phyloP scores from a whole-genome alignment of 2,797 vertebrate genomes.

The Galaxias olidus region DNA sequence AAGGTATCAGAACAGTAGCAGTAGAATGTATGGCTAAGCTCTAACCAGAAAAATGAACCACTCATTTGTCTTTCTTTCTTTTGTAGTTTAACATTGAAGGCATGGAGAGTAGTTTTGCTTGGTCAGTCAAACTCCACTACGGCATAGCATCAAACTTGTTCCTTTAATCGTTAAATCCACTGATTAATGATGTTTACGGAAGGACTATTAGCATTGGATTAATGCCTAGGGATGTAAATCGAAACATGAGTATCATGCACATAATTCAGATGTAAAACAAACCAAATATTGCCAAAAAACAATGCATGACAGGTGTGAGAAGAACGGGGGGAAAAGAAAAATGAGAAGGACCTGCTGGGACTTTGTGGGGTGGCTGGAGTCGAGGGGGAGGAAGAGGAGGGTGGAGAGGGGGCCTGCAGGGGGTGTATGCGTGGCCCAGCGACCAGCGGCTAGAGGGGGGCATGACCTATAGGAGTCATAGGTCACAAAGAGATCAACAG shows the following conservation, averaged over 20 bases:
- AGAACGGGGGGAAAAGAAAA: conserved; percentile 59
- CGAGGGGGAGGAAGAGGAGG: conserved; percentile 75
- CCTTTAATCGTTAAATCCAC: no score
- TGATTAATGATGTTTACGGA: no score
- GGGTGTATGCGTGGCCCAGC: conserved; percentile 80
- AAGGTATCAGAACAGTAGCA: no score
- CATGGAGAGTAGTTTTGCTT: no score
- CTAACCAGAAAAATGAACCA: no score
- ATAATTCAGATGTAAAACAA: conserved; percentile 27
- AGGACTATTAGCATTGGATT: no score
- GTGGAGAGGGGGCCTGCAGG: conserved; percentile 80
- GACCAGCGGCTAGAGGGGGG: conserved; percentile 78
- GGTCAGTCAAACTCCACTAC: no score
- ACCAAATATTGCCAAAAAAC: conserved; percentile 18
- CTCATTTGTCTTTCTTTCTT: not conserved
- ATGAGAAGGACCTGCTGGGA: conserved; percentile 75
- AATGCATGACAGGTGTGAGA: conserved; percentile 13
- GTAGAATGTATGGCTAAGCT: no score
- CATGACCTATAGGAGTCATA: conserved; percentile 74
- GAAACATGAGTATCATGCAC: no score
- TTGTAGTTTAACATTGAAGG: no score
- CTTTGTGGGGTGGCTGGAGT: conserved; percentile 76
- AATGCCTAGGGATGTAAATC: no score
- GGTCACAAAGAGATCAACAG: conserved; percentile 71
- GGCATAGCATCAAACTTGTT: no score